Conservation (phyloP, 2,113 vertebrate species). For the Podocnemis expansa region DNA sequence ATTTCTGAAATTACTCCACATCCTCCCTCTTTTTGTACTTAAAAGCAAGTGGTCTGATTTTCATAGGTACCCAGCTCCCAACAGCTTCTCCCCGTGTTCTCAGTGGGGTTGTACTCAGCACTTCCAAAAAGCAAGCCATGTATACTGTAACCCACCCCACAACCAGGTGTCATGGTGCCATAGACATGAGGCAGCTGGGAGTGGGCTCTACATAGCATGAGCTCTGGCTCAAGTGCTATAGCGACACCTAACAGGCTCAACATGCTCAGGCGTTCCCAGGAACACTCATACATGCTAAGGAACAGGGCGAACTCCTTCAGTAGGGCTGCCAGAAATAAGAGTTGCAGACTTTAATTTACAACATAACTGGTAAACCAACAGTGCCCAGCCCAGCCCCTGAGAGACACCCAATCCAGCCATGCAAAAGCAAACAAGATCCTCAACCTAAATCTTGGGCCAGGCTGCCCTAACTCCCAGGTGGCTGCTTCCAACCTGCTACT, state of each 20-base stretch:
- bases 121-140: background rate
- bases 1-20: background rate
- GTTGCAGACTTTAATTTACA: background rate
- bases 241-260: background rate
- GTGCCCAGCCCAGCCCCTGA: background rate
- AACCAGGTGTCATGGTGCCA: fast-evolving
- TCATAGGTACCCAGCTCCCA: background rate
- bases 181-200: background rate
- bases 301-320: background rate
- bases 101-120: background rate
- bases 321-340: background rate
- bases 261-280: background rate
- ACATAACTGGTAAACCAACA: background rate
- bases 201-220: background rate
- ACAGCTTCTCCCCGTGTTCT: background rate
- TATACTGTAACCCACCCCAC: background rate
- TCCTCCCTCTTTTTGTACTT: background rate
- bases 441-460: background rate
- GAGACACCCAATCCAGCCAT: background rate
- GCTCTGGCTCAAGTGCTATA: background rate
- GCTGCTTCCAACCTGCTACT: background rate
- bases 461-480: too few species aligned
- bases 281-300: background rate
- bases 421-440: background rate
- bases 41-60: background rate